Evolutionary conservation across 2,888 invertebrate species (phyloP).

Genomic region (Drosophila barbarae): DNA sequence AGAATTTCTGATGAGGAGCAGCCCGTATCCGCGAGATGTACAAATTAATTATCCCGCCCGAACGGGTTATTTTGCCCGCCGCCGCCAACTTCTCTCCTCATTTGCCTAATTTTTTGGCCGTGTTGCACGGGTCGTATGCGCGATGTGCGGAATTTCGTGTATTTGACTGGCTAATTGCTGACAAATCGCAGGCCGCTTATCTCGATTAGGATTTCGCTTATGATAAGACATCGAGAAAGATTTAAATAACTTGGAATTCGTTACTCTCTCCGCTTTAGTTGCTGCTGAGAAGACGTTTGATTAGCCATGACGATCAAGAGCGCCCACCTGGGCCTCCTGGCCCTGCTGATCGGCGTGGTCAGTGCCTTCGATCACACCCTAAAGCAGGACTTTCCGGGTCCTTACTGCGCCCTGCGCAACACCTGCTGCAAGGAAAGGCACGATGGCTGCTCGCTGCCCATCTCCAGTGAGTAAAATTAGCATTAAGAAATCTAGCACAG

Average conservation of each 20-base stretch:
- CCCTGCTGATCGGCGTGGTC: slow-evolving; percentile 45
- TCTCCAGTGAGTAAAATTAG: slow-evolving; percentile 82
- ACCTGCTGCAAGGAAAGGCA: slow-evolving; percentile 87
- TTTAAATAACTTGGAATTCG: neutral
- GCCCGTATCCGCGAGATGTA: slow-evolving; percentile 16
- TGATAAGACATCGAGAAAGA: slow-evolving; percentile 5
- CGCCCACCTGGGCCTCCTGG: slow-evolving; percentile 39
- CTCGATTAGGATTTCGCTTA: slow-evolving; percentile 3
- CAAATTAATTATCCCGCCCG: slow-evolving; percentile 28
- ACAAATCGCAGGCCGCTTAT: slow-evolving; percentile 28
- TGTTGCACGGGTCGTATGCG: slow-evolving; percentile 21
- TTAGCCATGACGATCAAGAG: slow-evolving; percentile 45
- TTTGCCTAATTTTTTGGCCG: slow-evolving; percentile 21
- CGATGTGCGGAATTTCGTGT: slow-evolving; percentile 2
- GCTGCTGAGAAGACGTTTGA: slow-evolving; percentile 16
- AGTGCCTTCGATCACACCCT: slow-evolving; percentile 72
- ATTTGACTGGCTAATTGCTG: slow-evolving; percentile 17
- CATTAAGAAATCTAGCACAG: neutral
- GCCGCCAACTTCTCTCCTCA: slow-evolving; percentile 5
- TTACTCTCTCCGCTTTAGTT: neutral
- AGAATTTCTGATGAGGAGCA: slow-evolving; percentile 52
- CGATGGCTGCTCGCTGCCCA: slow-evolving; percentile 90
- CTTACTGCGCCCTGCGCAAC: slow-evolving; percentile 75
- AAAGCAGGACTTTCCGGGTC: slow-evolving; percentile 76
- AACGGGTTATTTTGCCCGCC: slow-evolving; percentile 23